Evolutionary conservation across 2,797 vertebrate species (phyloP), one percentile per base, ranked within the genome.

Genomic region (Poeciliopsis paucimaculata): DNA sequence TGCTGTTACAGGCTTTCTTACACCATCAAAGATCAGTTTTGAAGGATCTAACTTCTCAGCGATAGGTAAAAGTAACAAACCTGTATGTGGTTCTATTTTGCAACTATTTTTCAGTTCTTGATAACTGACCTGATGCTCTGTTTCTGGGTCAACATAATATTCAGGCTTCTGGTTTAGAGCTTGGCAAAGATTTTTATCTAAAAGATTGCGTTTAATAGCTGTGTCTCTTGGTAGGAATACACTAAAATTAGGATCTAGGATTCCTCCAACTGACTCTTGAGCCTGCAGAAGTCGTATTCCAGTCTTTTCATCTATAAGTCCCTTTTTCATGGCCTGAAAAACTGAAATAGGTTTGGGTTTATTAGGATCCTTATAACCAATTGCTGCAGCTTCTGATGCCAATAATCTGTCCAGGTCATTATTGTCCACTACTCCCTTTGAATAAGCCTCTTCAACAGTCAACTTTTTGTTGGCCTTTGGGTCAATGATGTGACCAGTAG

Each of bases 401-500:
- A 98, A 93, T 78, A 99, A 94, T 83, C 93, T 96, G 6, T 97
- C 96, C 83, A 92, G 94, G 79, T 97, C 97, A 28, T 93, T 94
- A 0, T 94, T 95, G 80, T 98, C 97, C 0, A 99, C 95, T 55
- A 98, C 93, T 36, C 98, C 97, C 83, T 93, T 96, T 20, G 96
- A 91, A 0, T 96, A 94, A 57, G 97, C 97, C 60, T 93, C 97
- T 78, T 97, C 96, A n/a, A 98, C 97, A 0, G 95, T 97, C 77
- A 98, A 88, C 31, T 95, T 93, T 82, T 97, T 93, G 68, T 97
- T 97, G 16, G 90, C 93, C 72, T 90, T 95, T 0, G 96, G 96
- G 80, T 98, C 97, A 86, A 98, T 97, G 71, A 99, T 96, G 0
- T 97, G 95, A 16, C 98, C 98, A 2, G 97, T 99, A 46, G 98